A percentile compares a stretch with the other conserved stretches of the same genome.
Conservation (phyloP, 2,113 vertebrate species). For the Desmodus rotundus region DNA sequence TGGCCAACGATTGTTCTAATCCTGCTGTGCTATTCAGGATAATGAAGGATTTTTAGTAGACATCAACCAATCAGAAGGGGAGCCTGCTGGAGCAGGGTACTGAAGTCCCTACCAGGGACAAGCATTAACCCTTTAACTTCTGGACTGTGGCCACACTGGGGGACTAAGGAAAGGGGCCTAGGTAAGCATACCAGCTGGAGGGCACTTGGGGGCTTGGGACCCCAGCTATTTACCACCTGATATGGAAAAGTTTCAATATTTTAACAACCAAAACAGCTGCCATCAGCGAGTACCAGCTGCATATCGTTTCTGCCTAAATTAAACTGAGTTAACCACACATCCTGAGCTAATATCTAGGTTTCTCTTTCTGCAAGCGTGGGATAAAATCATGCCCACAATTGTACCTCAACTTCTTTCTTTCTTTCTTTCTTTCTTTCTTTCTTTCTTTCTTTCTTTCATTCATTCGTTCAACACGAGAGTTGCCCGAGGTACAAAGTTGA, state of each 20-base stretch:
- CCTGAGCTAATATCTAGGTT: not conserved
- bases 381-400: not conserved
- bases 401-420: too few species aligned
- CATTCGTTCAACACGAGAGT: not conserved
- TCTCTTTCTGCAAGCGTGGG: not conserved
- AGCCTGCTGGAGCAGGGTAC: too few species aligned
- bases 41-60: not conserved
- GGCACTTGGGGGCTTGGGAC: not conserved
- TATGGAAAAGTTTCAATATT: not conserved
- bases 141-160: not conserved
- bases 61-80: not conserved
- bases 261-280: not conserved
- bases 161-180: not conserved
- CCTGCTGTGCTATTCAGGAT: too few species aligned
- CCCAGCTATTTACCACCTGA: not conserved
- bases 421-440: too few species aligned
- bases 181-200: not conserved
- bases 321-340: not conserved
- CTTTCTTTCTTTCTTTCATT: too few species aligned
- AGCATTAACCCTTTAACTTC: not conserved
- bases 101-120: not conserved
- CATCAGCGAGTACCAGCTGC: not conserved
- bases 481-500: not conserved
- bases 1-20: accelerated
- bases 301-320: not conserved